Evolutionary conservation across 2,888 invertebrate genomes (phyloP).

Genomic region (Dastarcus helophoroides): DNA sequence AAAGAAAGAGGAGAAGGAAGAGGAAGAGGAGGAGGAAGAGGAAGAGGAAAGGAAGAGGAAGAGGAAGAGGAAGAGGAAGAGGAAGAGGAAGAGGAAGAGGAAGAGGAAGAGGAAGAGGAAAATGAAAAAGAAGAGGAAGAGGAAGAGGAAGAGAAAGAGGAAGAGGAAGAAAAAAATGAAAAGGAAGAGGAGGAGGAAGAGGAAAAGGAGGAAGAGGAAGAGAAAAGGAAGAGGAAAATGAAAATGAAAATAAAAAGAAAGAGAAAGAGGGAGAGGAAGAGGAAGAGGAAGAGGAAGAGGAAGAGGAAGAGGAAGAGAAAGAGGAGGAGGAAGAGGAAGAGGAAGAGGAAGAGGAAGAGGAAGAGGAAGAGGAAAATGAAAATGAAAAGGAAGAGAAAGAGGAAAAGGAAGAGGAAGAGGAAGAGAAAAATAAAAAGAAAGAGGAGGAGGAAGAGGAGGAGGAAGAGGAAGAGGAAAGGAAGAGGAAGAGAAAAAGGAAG

Average conservation of each 20-base stretch:
- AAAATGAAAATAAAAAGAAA: constrained; percentile 1
- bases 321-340: constrained; percentile 2
- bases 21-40: too few species aligned
- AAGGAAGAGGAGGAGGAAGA: too few species aligned
- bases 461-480: not conserved
- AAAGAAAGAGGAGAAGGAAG: too few species aligned
- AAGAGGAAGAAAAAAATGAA: not conserved
- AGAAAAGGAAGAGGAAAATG: constrained; percentile 1
- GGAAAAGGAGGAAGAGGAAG: constrained; percentile 2
- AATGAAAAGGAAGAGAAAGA: too few species aligned
- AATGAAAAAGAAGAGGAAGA: too few species aligned
- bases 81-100: not conserved
- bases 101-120: not conserved
- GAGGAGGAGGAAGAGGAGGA: constrained; percentile 1
- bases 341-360: too few species aligned
- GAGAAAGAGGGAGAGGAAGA: constrained; percentile 2
- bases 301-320: constrained; percentile 2
- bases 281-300: too few species aligned
- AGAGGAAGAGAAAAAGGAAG: not conserved
- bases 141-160: constrained; percentile 1
- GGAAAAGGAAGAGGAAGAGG: constrained; percentile 2
- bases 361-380: too few species aligned
- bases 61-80: constrained; percentile 2
- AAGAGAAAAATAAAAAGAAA: too few species aligned
- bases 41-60: too few species aligned